Evolutionary conservation across 2,888 invertebrate genomes (phyloP).

Genomic region (Euclidia mi): DNA sequence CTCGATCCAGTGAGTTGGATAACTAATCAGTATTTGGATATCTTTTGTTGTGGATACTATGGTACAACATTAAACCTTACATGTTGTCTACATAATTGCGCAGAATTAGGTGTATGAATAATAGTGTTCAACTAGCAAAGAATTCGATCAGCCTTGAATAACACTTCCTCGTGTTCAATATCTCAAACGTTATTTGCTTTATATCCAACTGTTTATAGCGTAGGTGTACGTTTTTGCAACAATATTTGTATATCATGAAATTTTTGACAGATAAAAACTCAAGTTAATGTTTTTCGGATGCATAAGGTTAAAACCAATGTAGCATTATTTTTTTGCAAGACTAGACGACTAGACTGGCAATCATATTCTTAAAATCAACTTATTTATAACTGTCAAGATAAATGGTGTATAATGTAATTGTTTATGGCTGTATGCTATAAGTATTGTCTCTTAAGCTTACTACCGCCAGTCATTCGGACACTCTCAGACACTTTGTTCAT

Average conservation of each 20-base stretch:
- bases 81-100: conserved; percentile 4
- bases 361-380: too few relatives aligned
- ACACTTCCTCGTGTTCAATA: conserved; percentile 40
- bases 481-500: too few relatives aligned
- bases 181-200: conserved; percentile 6
- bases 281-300: too few relatives aligned
- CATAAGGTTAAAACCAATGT: too few relatives aligned
- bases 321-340: too few relatives aligned
- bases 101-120: conserved; percentile 11
- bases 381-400: too few relatives aligned
- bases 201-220: background rate
- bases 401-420: too few relatives aligned
- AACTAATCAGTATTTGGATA: conserved; percentile 6
- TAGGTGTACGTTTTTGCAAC: background rate
- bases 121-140: conserved; percentile 17
- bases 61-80: background rate
- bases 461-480: too few relatives aligned
- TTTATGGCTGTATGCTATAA: too few relatives aligned
- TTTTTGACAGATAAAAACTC: background rate
- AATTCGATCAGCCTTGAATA: conserved; percentile 36
- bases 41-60: background rate
- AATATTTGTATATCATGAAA: background rate
- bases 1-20: background rate
- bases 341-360: too few relatives aligned
- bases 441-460: too few relatives aligned